These are phyloP conservation scores for Ectropis crepuscularia DNA, from an alignment of 2,888 invertebrate species.

Conservation along the genomic window DNA sequence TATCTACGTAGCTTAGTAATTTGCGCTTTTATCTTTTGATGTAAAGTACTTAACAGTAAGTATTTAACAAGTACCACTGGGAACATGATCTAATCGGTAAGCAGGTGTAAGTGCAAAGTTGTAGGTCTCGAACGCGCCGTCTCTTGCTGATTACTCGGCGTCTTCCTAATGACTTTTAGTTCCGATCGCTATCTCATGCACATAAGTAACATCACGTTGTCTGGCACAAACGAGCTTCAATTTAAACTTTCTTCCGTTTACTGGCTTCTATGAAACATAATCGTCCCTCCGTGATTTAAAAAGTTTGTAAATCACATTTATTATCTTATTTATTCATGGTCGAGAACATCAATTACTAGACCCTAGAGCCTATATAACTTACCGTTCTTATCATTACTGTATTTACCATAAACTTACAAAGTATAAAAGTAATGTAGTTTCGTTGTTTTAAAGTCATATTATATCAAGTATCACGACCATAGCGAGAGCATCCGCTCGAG, in stretches of 20 bases:
- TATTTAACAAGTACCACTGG: slow-evolving; percentile 8
- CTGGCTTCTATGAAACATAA: slow-evolving; percentile 13
- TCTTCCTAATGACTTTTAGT: slow-evolving; percentile 61
- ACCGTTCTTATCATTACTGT: slow-evolving; percentile 8
- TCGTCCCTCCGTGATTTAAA: slow-evolving; percentile 2
- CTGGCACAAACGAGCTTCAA: slow-evolving; percentile 36
- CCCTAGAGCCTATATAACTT: slow-evolving; percentile 8
- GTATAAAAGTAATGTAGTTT: slow-evolving; percentile 46
- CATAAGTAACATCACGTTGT: slow-evolving; percentile 53
- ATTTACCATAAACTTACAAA: slow-evolving; percentile 28
- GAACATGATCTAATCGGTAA: slow-evolving; percentile 23
- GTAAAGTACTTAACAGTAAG: too few relatives aligned
- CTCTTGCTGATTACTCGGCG: slow-evolving; percentile 60
- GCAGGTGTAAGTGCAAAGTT: slow-evolving; percentile 63
- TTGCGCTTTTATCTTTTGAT: too few relatives aligned
- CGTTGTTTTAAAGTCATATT: slow-evolving; percentile 40
- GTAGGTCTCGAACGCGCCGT: slow-evolving; percentile 47
- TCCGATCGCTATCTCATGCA: slow-evolving; percentile 50
- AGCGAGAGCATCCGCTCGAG: slow-evolving; percentile 47
- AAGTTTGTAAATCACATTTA: slow-evolving; percentile 3
- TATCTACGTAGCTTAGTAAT: too few relatives aligned
- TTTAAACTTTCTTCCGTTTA: slow-evolving; percentile 41
- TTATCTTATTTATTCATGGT: slow-evolving; percentile 12
- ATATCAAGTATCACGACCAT: slow-evolving; percentile 40
- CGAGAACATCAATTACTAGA: slow-evolving; percentile 13